Base-by-base conservation (phyloP, 1,140 invertebrate species). In the Lerema accius region DNA sequence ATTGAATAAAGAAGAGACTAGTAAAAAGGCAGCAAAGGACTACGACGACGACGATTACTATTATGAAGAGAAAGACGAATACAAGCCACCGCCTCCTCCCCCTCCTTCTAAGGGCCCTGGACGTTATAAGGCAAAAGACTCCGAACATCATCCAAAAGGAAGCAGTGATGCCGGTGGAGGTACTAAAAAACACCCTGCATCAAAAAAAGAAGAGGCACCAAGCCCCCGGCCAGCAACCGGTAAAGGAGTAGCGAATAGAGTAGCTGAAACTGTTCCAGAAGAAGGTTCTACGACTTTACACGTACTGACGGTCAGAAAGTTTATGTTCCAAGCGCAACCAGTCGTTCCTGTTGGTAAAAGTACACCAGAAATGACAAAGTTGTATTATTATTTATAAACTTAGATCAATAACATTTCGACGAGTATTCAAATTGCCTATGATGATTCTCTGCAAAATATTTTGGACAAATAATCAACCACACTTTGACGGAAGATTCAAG, bases 281-380 rank as follows among this genome's bases (percentile, higher is more conserved):
- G 15, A 35, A 37, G n/a, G n/a, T n/a, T n/a, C n/a, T n/a, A n/a
- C n/a, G n/a, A 19, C 32, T 13, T 37, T 51, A 1, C 16, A 51
- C 4, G 15, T 35, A 10, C 16, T 51, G 4, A 51, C 15, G n/a
- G 49, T 19, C 19, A 39, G 39, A 7, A 77, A 71, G 40, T 73
- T 77, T 43, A 64, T 67, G 23, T 69, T 68, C 56, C 74, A 75
- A 69, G 71, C 68, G 0, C 39, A 65, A 46, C 75, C 78, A 13
- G 69, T 80, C 4, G 17, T 60, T 16, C 78, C 78, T 3, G 60
- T 55, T 11, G 61, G 69, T 68, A 51, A 61, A 40, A 61, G 15
- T 10, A 10, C 4, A 2, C 13, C 46, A 0, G 15, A 58, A 43
- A 39, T 40, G 6, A 60, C 65, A 63, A 71, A 63, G 7, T 11